phyloP scores from a whole-genome alignment of 2,888 invertebrate genomes.

The Mongoloraphidia duomilia region DNA sequence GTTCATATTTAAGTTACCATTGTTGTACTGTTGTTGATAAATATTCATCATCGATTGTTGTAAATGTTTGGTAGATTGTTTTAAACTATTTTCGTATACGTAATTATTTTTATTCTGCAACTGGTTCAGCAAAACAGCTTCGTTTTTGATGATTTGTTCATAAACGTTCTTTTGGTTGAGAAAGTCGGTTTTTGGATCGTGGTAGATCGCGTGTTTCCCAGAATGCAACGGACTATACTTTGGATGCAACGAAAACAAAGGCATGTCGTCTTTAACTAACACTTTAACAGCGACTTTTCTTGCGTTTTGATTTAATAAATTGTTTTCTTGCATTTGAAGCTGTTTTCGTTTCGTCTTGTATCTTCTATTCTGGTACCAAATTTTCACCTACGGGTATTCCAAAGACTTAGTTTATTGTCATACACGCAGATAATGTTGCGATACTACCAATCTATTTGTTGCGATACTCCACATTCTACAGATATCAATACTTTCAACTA shows the following conservation, averaged over 20 bases:
- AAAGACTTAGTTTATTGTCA: neutral
- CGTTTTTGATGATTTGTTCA: slow-evolving; percentile 25
- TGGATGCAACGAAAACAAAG: slow-evolving; percentile 29
- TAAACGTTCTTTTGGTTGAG: slow-evolving; percentile 20
- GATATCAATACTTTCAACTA: no score
- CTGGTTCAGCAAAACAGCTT: slow-evolving; percentile 1
- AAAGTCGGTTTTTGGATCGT: slow-evolving; percentile 23
- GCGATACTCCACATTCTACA: no score
- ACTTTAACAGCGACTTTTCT: slow-evolving; percentile 87
- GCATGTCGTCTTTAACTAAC: slow-evolving; percentile 69
- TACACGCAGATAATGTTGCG: neutral
- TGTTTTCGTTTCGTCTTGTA: slow-evolving; percentile 93
- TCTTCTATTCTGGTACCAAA: slow-evolving; percentile 77
- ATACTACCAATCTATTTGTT: neutral
- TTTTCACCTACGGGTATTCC: slow-evolving; percentile 37
- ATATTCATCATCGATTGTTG: slow-evolving; percentile 30
- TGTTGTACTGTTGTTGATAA: slow-evolving; percentile 29
- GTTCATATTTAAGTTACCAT: slow-evolving; percentile 21
- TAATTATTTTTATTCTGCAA: neutral
- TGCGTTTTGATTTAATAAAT: slow-evolving; percentile 50
- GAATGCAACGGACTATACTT: slow-evolving; percentile 13
- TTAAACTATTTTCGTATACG: slow-evolving; percentile 9
- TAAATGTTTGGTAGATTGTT: slow-evolving; percentile 25
- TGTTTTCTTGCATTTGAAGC: slow-evolving; percentile 66
- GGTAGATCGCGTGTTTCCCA: slow-evolving; percentile 17